Percentiles rank a stretch among this genome's conserved stretches.
Conservation (phyloP, 2,888 invertebrate genomes). For the Leucophora obtusa region DNA sequence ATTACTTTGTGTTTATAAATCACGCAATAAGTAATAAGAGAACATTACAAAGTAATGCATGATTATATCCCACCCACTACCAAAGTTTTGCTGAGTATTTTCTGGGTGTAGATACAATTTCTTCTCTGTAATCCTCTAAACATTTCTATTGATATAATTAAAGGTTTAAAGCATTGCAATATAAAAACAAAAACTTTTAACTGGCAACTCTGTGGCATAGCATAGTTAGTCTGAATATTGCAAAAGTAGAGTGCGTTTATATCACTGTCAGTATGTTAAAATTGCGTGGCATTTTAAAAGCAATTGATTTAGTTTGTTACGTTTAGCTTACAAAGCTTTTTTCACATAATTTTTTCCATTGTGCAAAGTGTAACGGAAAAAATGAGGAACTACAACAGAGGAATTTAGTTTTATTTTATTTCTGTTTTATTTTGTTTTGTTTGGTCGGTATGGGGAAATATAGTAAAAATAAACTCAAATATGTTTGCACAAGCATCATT, state of each 20-base stretch:
- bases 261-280: slow-evolving; percentile 36
- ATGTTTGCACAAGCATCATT: slow-evolving; percentile 38
- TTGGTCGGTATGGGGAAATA: slow-evolving; percentile 31
- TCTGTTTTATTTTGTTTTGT: slow-evolving; percentile 24
- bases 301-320: slow-evolving; percentile 61
- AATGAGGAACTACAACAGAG: slow-evolving; percentile 22
- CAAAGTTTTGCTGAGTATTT: no score
- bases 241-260: background rate
- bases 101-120: no score
- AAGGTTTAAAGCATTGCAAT: no score
- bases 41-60: no score
- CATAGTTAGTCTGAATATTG: no score
- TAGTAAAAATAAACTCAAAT: slow-evolving; percentile 38
- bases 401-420: slow-evolving; percentile 50
- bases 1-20: no score
- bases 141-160: no score
- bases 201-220: no score
- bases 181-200: no score
- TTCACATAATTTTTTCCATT: slow-evolving; percentile 19
- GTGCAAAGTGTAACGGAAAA: background rate
- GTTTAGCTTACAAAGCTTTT: slow-evolving; percentile 46
- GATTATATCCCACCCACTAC: no score
- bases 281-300: slow-evolving; percentile 50
- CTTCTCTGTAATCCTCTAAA: no score
- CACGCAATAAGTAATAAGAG: no score